These are phyloP conservation scores for Morbakka virulenta DNA, from an alignment of 30 jellyfish, hydroid and myxozoan genomes.

Conservation along the genomic window DNA sequence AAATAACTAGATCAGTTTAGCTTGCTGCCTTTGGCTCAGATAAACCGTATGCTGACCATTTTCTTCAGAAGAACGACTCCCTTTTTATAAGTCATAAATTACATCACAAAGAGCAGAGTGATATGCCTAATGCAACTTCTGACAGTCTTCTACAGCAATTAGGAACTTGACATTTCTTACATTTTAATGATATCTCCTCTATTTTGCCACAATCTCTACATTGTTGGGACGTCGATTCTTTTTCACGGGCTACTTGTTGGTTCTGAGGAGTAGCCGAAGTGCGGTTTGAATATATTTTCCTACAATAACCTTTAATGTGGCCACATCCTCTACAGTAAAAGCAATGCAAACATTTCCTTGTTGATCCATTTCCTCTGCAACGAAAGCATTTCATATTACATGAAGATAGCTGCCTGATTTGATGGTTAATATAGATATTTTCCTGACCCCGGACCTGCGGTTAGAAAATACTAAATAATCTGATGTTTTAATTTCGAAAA, in stretches of 20 bases:
- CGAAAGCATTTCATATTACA: too few species aligned
- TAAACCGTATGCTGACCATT: background rate
- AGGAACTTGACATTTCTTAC: background rate
- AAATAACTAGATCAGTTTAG: background rate
- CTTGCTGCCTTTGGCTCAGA: conserved; percentile 3
- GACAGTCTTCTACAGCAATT: too few species aligned
- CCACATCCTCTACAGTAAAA: conserved; percentile 9
- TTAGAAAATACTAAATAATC: too few species aligned
- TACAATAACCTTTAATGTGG: background rate
- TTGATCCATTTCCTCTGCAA: too few species aligned
- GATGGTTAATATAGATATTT: too few species aligned
- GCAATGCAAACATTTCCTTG: conserved; percentile 1
- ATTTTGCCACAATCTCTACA: conserved; percentile 14
- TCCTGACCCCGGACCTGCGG: too few species aligned
- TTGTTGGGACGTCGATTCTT: background rate
- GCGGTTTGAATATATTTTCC: background rate
- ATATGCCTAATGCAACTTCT: too few species aligned
- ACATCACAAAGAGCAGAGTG: too few species aligned
- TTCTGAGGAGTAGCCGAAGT: background rate
- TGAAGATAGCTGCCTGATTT: too few species aligned
- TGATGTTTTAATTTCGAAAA: too few species aligned
- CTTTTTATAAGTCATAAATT: background rate
- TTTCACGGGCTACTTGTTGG: conserved; percentile 2
- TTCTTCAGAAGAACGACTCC: background rate
- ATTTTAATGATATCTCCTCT: background rate